Base-by-base conservation (phyloP, 2,888 invertebrate species). In the Cantharis rustica region DNA sequence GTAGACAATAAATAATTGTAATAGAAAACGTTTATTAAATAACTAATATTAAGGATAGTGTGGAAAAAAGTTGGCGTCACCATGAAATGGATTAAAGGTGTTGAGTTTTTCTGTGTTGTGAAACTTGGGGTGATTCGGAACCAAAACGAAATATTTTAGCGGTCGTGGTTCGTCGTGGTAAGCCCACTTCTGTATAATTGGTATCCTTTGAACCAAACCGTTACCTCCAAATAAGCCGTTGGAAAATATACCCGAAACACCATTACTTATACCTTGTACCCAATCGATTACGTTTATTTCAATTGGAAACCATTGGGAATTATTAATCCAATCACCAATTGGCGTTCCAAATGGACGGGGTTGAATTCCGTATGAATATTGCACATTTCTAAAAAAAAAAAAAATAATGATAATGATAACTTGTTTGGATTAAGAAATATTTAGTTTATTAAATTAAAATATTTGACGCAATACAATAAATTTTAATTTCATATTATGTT, bases 271-370 rank as follows among this genome's bases (percentile, higher is more conserved):
- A 10, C 82, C 81, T 13, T 87, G 85, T 71, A 92, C 87, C 0
- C 90, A 87, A 80, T 93, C 92, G 2, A 93, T 92, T 0, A 93
- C 90, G 83, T 93, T 93, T 1, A 93, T 86, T 86, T 93, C 91
- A 72, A 93, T 87, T 0, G 93, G 93, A 16, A 93, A 86, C 84
- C 91, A 91, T 0, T 91, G 90, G 20, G 91, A 89, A 5, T 87
- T 85, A 15, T 89, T 89, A 75, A 92, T 91, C 69, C 91, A 85
- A 47, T 88, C 88, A 4, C 91, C 86, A 17, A 86, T 84, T 47
- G 47, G 47, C 72, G 86, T 83, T 61, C 72, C 75, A 69, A 79
- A 75, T 16, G 72, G 77, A 20, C 69, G 76, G 13, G 73, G 47
- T 27, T 71, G 68, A 26, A 72, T 72, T 11, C 26, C 71, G 66